These are phyloP conservation scores for Merluccius polli DNA, from an alignment of 2,797 vertebrate species.

Conservation along the genomic window DNA sequence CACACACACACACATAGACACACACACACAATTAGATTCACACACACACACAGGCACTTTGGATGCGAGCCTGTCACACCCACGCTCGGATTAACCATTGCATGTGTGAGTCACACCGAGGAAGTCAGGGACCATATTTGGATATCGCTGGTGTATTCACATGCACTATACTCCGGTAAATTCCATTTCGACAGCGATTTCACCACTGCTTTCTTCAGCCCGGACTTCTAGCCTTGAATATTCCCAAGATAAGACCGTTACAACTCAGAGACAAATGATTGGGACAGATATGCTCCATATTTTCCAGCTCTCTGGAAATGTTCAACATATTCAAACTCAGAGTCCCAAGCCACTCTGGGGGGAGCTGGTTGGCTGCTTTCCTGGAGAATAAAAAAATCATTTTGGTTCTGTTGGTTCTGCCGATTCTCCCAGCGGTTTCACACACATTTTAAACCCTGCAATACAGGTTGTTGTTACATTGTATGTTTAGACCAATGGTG, in stretches of 20 bases:
- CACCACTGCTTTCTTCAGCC: constrained; percentile 39
- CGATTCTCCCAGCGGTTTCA: neutral
- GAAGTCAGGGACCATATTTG: constrained; percentile 48
- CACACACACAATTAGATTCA: constrained; percentile 22
- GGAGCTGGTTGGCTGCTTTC: neutral
- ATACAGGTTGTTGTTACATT: neutral
- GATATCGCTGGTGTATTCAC: constrained; percentile 51
- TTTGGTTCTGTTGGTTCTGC: neutral
- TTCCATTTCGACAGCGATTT: constrained; percentile 66
- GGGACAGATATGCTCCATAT: constrained; percentile 24
- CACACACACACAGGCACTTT: constrained; percentile 16
- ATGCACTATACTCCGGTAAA: neutral
- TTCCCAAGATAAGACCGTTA: constrained; percentile 52
- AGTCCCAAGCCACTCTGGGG: neutral
- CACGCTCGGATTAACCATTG: constrained; percentile 56
- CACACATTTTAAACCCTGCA: neutral
- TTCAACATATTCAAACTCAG: neutral
- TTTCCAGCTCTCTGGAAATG: neutral
- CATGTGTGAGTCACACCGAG: constrained; percentile 52
- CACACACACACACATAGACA: constrained; percentile 7
- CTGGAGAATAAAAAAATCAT: neutral
- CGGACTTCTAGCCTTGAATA: constrained; percentile 54
- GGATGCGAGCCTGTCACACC: constrained; percentile 48
- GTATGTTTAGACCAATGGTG: neutral
- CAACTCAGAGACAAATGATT: constrained; percentile 46